Percentiles rank a stretch among this genome's conserved stretches.
Conservation (phyloP, 2,113 vertebrate genomes). For the Anguilla rostrata region DNA sequence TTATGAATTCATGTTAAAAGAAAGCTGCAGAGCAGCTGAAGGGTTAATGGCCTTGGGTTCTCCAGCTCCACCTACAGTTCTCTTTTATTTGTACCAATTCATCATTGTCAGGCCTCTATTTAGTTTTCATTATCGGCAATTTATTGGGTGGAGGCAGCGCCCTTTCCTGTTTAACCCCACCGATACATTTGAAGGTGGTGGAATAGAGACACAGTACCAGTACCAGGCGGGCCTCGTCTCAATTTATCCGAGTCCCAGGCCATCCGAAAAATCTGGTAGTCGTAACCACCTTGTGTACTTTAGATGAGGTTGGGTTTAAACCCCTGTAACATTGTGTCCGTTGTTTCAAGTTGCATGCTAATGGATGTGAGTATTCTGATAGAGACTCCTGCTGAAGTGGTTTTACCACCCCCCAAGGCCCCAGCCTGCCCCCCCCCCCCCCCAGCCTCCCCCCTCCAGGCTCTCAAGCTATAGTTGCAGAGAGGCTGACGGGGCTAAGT, state of each 20-base stretch:
- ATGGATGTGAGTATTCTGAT: constrained; percentile 22
- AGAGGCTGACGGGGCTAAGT: neutral
- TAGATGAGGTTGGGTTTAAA: constrained; percentile 13
- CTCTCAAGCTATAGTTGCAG: constrained; percentile 14
- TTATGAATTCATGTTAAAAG: neutral
- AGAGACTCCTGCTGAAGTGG: constrained; percentile 9
- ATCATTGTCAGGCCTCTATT: neutral
- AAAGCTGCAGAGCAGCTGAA: neutral
- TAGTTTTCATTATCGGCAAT: constrained; percentile 16
- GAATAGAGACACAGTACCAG: neutral
- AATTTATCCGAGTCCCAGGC: constrained; percentile 10
- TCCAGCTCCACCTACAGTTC: neutral
- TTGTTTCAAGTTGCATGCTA: constrained; percentile 24
- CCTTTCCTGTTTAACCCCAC: neutral
- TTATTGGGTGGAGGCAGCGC: neutral
- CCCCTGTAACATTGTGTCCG: constrained; percentile 10
- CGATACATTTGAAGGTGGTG: neutral
- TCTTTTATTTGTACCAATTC: neutral
- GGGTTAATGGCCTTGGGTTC: neutral
- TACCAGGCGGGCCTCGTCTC: neutral
- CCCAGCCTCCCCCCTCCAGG: neutral
- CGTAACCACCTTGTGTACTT: constrained; percentile 13
- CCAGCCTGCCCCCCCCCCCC: neutral
- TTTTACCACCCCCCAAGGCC: neutral
- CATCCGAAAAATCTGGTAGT: neutral